phyloP scores from a whole-genome alignment of 2,888 invertebrate species.

The Eupeodes luniger region DNA sequence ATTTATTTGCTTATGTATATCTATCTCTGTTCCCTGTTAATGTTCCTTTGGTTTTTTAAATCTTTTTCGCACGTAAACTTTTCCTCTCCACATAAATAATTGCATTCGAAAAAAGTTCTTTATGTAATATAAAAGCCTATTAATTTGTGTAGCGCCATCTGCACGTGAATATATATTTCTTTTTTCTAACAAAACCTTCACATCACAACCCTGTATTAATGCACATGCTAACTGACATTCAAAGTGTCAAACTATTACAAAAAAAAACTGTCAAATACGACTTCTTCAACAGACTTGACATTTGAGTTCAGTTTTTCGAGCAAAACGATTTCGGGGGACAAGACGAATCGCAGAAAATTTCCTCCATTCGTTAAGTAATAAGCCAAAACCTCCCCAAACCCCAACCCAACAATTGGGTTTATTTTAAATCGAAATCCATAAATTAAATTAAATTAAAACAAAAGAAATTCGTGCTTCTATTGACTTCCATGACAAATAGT shows the following conservation, averaged over 20 bases:
- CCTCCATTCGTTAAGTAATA: constrained; percentile 25
- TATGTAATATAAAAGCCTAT: too few relatives aligned
- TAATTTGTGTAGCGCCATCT: too few relatives aligned
- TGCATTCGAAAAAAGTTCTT: too few relatives aligned
- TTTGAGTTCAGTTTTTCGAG: neutral
- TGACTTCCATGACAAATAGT: constrained; percentile 24
- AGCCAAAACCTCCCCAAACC: neutral
- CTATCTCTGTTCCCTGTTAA: too few relatives aligned
- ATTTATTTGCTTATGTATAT: too few relatives aligned
- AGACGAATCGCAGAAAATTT: constrained; percentile 12
- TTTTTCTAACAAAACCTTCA: neutral
- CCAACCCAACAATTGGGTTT: constrained; percentile 7
- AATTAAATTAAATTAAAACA: constrained; percentile 52
- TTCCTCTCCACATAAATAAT: too few relatives aligned
- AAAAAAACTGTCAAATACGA: neutral
- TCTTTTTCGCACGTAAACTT: too few relatives aligned
- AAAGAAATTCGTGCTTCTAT: constrained; percentile 13
- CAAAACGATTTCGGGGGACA: constrained; percentile 12
- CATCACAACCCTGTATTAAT: neutral
- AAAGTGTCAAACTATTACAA: neutral
- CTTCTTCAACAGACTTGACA: constrained; percentile 13
- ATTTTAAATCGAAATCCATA: constrained; percentile 46
- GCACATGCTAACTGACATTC: neutral
- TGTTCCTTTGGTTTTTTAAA: too few relatives aligned
- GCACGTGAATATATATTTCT: too few relatives aligned